Evolutionary conservation across 2,797 vertebrate species (phyloP).

Genomic region (Discoglossus pictus): DNA sequence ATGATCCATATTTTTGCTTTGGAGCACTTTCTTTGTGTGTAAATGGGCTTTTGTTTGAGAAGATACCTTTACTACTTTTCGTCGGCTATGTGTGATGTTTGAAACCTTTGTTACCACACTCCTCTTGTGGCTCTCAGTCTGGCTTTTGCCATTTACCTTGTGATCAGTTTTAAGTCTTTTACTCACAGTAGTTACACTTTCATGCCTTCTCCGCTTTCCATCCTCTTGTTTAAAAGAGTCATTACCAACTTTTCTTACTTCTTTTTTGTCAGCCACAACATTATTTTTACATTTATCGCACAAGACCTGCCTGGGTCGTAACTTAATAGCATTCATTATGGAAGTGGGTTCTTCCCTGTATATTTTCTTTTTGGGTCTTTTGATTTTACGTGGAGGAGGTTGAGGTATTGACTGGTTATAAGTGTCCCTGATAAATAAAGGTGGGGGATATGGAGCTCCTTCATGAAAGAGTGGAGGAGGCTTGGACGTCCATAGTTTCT

Average conservation of each 20-base stretch:
- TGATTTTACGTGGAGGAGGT: conserved; percentile 94
- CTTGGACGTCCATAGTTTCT: conserved; percentile 83
- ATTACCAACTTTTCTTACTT: conserved; percentile 80
- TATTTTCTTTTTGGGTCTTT: conserved; percentile 91
- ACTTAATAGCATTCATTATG: conserved; percentile 96
- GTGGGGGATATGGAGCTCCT: conserved; percentile 93
- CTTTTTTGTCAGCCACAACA: conserved; percentile 82
- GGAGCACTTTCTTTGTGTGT: conserved; percentile 87
- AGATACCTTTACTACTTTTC: conserved; percentile 73
- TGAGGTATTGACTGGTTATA: conserved; percentile 99
- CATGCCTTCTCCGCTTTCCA: conserved; percentile 79
- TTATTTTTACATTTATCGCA: conserved; percentile 96
- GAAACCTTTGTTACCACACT: conserved; percentile 80
- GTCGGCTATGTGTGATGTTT: conserved; percentile 72
- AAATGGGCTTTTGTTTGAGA: conserved; percentile 80
- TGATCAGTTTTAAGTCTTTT: conserved; percentile 87
- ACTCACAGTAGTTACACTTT: conserved; percentile 73
- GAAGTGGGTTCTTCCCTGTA: conserved; percentile 96
- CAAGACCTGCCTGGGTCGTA: conserved; percentile 93
- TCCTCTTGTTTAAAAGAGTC: conserved; percentile 82
- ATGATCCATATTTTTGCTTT: conserved; percentile 87
- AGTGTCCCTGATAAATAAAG: conserved; percentile 98
- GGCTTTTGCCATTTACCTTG: conserved; percentile 82
- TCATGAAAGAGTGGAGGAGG: conserved; percentile 94
- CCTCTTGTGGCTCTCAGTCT: conserved; percentile 75